Evolutionary conservation across 2,797 vertebrate species (phyloP).

Genomic region (Graptemys geographica): DNA sequence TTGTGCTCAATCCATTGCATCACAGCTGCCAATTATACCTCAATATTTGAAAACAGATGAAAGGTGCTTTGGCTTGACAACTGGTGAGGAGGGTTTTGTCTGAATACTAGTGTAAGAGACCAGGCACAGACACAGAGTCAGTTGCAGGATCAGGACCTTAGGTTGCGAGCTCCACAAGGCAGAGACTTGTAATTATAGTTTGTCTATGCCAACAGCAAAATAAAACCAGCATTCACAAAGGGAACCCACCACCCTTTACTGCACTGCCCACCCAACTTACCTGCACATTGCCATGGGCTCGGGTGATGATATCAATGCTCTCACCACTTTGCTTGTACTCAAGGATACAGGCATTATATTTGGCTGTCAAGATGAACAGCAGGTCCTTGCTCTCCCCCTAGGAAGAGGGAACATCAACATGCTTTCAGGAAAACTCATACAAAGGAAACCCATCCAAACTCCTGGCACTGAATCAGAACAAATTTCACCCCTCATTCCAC

Average conservation of each 20-base stretch:
- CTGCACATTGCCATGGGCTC: conserved; percentile 98
- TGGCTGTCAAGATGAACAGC: conserved; percentile 97
- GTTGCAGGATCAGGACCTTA: accelerated
- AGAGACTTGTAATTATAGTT: accelerated
- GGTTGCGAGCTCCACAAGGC: accelerated
- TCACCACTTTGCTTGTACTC: conserved; percentile 99
- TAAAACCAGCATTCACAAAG: accelerated
- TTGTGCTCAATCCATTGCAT: neutral
- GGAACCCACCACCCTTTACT: neutral
- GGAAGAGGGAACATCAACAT: neutral
- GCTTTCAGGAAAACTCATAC: neutral
- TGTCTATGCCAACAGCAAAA: accelerated
- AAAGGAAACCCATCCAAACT: neutral
- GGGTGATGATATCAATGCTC: conserved; percentile 97
- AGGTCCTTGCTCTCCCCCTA: conserved; percentile 98
- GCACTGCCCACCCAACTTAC: conserved; percentile 74
- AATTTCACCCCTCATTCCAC: neutral
- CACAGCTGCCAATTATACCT: neutral
- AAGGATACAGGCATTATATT: conserved; percentile 98
- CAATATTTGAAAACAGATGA: neutral
- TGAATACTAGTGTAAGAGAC: neutral
- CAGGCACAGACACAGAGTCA: neutral
- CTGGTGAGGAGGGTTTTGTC: neutral
- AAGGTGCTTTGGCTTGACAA: neutral
- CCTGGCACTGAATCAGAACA: neutral